Conservation (phyloP, 1,140 invertebrate genomes). For the Neotoxoptera formosana region DNA sequence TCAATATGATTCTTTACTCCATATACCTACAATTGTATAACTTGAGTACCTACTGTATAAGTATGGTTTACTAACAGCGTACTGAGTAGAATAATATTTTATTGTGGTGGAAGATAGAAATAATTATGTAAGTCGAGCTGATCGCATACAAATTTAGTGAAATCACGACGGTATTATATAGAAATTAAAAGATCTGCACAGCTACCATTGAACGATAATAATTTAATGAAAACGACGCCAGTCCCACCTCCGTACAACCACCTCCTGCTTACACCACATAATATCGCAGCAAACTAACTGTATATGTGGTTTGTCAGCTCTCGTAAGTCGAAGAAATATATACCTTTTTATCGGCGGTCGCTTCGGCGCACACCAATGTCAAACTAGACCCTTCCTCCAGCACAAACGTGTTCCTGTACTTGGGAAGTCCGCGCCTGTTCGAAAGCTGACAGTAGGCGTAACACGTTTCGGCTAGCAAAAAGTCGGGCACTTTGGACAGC, state of each 20-base stretch:
- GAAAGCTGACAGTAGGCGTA: conserved; percentile 7
- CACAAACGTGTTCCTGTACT: conserved; percentile 44
- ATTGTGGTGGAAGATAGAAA: background rate
- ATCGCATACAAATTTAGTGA: background rate
- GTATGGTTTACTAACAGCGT: background rate
- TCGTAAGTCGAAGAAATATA: background rate
- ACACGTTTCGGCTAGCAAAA: conserved; percentile 29
- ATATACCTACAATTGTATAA: no score
- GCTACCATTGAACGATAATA: background rate
- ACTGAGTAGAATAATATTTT: background rate
- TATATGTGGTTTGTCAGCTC: background rate
- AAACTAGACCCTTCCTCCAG: conserved; percentile 37
- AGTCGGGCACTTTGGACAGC: conserved; percentile 1
- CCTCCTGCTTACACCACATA: background rate
- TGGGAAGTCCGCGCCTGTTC: background rate
- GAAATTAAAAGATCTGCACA: background rate
- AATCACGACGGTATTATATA: background rate
- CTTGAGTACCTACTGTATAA: no score
- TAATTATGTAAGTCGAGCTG: background rate
- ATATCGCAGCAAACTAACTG: background rate
- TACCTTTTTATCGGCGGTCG: conserved; percentile 23
- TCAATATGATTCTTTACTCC: no score
- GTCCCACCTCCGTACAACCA: background rate
- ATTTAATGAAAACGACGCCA: background rate
- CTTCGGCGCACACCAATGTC: conserved; percentile 43